Evolutionary conservation across 2,888 invertebrate species (phyloP), one percentile per base, ranked within the genome.

Genomic region (Drosophila setosimentum): DNA sequence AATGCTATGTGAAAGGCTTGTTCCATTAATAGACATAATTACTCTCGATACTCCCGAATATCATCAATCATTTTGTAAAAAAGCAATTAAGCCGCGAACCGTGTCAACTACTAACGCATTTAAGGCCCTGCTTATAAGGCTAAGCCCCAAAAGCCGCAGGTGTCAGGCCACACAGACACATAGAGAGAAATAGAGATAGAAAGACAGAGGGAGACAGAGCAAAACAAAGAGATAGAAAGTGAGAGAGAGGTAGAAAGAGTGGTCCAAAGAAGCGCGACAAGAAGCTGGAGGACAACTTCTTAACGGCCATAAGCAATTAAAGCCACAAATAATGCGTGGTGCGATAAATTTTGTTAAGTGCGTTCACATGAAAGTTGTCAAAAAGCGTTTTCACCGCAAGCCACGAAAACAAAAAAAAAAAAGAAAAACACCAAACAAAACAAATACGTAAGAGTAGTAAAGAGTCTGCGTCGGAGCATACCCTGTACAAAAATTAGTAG

Each of bases 301-400:
- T 74, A 70, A 70, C 67, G 69, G 66, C 76, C 63, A 68, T 70
- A 79, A 82, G 90, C 90, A 87, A 90, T 87, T 87, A 90, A 87
- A 87, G 86, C 84, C 90, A 87, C 87, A 79, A 83, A 90, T 86
- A 91, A 81, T 89, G 89, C 82, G 77, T 75, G 80, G 67, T 69
- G 77, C 81, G 91, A 91, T 90, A 90, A 91, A 90, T 87, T 78
- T 82, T 77, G 84, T 89, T 91, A 91, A 90, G 91, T 90, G 91
- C 90, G 87, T 90, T 91, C 78, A 75, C 83, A 87, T 84, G 78
- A 84, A 88, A 84, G 83, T 91, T 91, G 91, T 91, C 89, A 86
- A 91, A 91, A 87, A 89, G 76, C 69, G 85, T 89, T 87, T 87
- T 74, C 89, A 83, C 86, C 79, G 68, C 74, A 58, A 68, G 62